phyloP scores from a whole-genome alignment of 2,888 invertebrate species.

The Norana najaformis region DNA sequence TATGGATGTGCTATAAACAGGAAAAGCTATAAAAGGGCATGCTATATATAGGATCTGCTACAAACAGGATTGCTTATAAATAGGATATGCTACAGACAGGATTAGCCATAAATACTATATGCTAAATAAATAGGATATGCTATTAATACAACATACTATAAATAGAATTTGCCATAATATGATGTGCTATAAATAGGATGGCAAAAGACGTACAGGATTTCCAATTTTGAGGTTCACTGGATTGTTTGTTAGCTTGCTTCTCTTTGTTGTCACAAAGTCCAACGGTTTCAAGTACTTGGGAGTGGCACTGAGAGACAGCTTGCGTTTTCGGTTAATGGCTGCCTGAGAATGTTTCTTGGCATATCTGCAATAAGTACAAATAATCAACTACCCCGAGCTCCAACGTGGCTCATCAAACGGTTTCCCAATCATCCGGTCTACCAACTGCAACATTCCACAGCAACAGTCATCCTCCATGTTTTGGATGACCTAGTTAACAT shows the following conservation, averaged over 20 bases:
- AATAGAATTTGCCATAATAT: no score
- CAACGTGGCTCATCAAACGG: neutral
- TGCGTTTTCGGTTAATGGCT: slow-evolving; percentile 82
- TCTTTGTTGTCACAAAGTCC: slow-evolving; percentile 66
- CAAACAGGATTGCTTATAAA: neutral
- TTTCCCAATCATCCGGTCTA: no score
- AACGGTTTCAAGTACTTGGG: slow-evolving; percentile 78
- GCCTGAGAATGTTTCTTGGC: slow-evolving; percentile 65
- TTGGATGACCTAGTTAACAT: no score
- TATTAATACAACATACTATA: neutral
- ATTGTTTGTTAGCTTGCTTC: slow-evolving; percentile 42
- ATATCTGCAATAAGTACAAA: slow-evolving; percentile 32
- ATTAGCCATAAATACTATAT: no score
- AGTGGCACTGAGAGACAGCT: slow-evolving; percentile 81
- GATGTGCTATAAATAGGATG: neutral
- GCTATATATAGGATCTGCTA: neutral
- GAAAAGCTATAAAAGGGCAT: no score
- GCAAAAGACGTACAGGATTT: slow-evolving; percentile 48
- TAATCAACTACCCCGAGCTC: no score
- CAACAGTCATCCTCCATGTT: no score
- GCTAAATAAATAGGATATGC: no score
- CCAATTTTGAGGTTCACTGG: slow-evolving; percentile 50
- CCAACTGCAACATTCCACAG: no score
- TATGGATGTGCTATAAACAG: neutral
- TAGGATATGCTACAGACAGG: neutral